These are phyloP conservation scores for Dicyrtoma fusca DNA, from an alignment of 2,888 invertebrate genomes.

Conservation along the genomic window DNA sequence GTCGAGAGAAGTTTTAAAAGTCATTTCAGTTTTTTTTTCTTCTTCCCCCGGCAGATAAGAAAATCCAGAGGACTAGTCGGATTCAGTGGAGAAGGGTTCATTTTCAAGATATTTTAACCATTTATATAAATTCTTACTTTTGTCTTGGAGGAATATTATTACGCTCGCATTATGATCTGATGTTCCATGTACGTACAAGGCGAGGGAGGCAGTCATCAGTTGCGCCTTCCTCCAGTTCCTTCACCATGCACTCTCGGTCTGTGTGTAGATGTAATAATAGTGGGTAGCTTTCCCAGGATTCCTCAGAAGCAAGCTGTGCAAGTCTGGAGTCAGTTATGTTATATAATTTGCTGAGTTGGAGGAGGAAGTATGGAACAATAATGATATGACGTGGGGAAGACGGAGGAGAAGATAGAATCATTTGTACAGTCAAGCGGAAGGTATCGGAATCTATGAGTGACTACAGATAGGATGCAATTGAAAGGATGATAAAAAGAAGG, in stretches of 20 bases:
- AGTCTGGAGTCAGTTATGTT: too few species aligned
- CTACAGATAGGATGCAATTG: conserved; percentile 17
- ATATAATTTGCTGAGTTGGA: not conserved
- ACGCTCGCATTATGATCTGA: too few species aligned
- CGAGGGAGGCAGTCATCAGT: not conserved
- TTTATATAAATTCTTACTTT: conserved; percentile 1
- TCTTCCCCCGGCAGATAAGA: conserved; percentile 4
- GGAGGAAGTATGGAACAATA: too few species aligned
- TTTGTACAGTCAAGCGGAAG: conserved; percentile 23
- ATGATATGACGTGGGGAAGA: not conserved
- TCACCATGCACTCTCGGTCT: not conserved
- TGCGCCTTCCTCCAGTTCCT: not conserved
- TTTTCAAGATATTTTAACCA: conserved; percentile 5
- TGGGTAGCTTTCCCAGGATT: too few species aligned
- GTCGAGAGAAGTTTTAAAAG: conserved; percentile 11
- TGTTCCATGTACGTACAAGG: too few species aligned
- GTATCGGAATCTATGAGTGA: conserved; percentile 15
- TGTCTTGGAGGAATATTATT: not conserved
- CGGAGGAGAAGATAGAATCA: conserved; percentile 4
- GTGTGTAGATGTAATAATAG: too few species aligned
- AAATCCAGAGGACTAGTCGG: not conserved
- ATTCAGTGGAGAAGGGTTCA: not conserved
- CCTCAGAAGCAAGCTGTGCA: too few species aligned
- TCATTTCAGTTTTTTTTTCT: conserved; percentile 22
- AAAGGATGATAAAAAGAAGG: conserved; percentile 4